These are phyloP conservation scores for Psittacara wagleri DNA, from an alignment of 2,113 vertebrate species.

Conservation along the genomic window DNA sequence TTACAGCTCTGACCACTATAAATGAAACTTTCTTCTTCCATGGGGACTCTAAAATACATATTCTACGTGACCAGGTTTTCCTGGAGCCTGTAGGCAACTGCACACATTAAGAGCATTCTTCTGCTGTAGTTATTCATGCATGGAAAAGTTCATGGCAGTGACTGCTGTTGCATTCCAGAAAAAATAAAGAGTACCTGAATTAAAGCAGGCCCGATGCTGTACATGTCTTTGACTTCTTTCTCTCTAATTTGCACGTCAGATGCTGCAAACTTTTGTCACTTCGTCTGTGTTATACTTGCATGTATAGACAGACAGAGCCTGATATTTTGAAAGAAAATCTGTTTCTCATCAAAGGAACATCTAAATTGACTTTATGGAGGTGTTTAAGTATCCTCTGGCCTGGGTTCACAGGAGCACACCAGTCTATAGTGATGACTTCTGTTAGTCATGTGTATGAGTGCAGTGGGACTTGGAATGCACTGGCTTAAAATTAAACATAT, in stretches of 20 bases:
- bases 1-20: background rate
- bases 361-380: background rate
- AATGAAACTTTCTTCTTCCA: background rate
- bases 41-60: background rate
- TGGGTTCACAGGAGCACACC: background rate
- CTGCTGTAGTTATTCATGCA: slow-evolving; percentile 29
- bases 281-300: background rate
- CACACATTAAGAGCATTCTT: background rate
- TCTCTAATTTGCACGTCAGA: background rate
- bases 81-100: slow-evolving; percentile 30
- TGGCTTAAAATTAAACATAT: background rate
- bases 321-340: background rate
- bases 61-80: background rate
- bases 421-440: background rate
- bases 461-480: background rate
- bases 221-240: background rate
- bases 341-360: background rate
- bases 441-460: background rate
- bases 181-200: slow-evolving; percentile 33
- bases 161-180: slow-evolving; percentile 32
- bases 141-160: slow-evolving; percentile 21
- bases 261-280: background rate
- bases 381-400: background rate
- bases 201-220: background rate
- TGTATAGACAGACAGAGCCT: background rate